phyloP scores from a whole-genome alignment of 2,797 vertebrate species.

The Salmo trutta region DNA sequence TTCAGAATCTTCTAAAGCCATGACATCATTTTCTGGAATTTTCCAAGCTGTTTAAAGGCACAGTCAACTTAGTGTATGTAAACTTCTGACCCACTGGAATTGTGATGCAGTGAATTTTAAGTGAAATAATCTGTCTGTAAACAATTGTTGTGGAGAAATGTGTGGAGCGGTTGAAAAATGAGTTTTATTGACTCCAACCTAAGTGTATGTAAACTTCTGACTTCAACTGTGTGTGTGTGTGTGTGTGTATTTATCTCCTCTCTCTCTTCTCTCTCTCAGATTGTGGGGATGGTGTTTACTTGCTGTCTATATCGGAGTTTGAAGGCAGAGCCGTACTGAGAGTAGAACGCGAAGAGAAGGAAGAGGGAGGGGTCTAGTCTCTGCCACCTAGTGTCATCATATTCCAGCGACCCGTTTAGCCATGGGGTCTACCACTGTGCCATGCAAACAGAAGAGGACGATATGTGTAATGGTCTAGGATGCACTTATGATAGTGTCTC shows the following conservation, averaged over 20 bases:
- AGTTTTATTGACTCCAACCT: too few species aligned
- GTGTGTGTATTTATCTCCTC: not conserved
- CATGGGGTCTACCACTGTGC: slow-evolving; percentile 42
- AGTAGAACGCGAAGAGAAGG: slow-evolving; percentile 23
- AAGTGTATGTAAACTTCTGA: too few species aligned
- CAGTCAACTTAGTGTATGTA: too few species aligned
- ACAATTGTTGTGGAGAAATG: too few species aligned
- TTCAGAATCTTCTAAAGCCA: too few species aligned
- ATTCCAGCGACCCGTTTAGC: slow-evolving; percentile 41
- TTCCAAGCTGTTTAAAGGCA: too few species aligned
- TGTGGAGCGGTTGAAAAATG: too few species aligned
- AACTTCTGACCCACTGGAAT: too few species aligned
- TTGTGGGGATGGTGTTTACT: slow-evolving; percentile 96
- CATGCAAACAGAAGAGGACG: slow-evolving; percentile 9
- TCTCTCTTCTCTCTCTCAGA: slow-evolving; percentile 63
- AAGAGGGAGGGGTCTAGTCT: slow-evolving; percentile 29
- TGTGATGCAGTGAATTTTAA: too few species aligned
- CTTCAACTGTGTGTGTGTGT: too few species aligned
- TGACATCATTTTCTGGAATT: too few species aligned
- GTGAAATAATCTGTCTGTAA: too few species aligned
- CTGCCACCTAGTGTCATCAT: slow-evolving; percentile 23
- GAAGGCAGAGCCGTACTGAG: slow-evolving; percentile 84
- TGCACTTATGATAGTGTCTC: not conserved
- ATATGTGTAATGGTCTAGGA: not conserved
- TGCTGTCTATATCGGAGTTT: slow-evolving; percentile 92